These are phyloP conservation scores for Rhopalosiphum maidis DNA, from an alignment of 1,140 invertebrate genomes.

Conservation along the genomic window DNA sequence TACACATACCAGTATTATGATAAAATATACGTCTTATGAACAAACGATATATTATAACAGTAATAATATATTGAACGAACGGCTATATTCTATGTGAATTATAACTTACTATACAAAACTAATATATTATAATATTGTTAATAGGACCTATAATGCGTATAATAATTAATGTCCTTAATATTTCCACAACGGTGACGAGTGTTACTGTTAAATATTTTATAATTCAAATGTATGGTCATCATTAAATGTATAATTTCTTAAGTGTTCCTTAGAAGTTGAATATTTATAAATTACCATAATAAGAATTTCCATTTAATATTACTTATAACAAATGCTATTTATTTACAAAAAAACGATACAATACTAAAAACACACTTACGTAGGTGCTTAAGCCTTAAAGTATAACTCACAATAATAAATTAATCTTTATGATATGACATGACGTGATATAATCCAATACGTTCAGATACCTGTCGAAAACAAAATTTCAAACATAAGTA, in stretches of 20 bases:
- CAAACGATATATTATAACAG: neutral
- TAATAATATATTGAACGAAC: neutral
- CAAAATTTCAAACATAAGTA: neutral
- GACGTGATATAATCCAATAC: neutral
- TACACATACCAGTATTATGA: conserved; percentile 33
- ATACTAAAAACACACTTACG: neutral
- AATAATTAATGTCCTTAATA: neutral
- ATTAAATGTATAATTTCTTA: neutral
- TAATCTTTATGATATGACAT: neutral
- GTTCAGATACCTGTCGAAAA: neutral
- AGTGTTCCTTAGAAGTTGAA: neutral
- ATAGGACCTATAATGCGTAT: neutral
- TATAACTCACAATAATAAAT: neutral
- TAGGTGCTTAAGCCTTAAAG: neutral
- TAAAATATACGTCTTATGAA: neutral
- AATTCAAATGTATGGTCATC: neutral
- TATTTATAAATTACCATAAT: neutral
- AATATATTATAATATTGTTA: neutral
- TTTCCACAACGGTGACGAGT: too few species aligned
- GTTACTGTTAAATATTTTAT: neutral
- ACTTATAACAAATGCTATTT: neutral
- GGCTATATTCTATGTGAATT: neutral
- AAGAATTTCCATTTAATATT: neutral
- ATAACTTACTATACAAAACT: neutral
- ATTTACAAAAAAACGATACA: neutral